Percentiles rank a stretch among this genome's conserved stretches.
Evolutionary conservation across 1,140 invertebrate genomes (phyloP).

Genomic region (Lepidostoma basale): DNA sequence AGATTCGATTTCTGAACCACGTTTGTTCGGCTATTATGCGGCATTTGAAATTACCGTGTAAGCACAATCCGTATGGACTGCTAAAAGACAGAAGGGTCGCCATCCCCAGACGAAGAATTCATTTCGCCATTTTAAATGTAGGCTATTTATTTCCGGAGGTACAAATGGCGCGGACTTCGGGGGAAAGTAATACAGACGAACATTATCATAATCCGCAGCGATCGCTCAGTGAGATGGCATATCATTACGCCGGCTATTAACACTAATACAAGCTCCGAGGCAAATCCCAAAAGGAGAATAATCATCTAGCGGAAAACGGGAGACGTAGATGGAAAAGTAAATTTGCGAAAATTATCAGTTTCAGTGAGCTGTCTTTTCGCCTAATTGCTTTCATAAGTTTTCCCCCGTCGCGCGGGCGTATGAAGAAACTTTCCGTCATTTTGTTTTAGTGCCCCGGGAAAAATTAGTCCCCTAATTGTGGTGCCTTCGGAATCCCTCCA

Average conservation of each 20-base stretch:
- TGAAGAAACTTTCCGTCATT: conserved; percentile 42
- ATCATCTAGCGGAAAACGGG: conserved; percentile 31
- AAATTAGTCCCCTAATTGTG: conserved; percentile 45
- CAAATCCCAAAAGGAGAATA: conserved; percentile 33
- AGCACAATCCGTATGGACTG: too few relatives aligned
- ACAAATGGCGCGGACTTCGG: conserved; percentile 25
- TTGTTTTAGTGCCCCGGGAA: conserved; percentile 35
- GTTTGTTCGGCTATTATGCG: too few relatives aligned
- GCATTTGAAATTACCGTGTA: too few relatives aligned
- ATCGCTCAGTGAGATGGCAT: conserved; percentile 41
- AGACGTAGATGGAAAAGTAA: conserved; percentile 42
- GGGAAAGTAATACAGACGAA: conserved; percentile 38
- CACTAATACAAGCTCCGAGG: conserved; percentile 35
- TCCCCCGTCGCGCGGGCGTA: conserved; percentile 26
- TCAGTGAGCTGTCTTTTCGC: conserved; percentile 39
- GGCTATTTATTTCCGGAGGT: conserved; percentile 35
- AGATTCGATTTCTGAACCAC: too few relatives aligned
- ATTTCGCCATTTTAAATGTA: conserved; percentile 35
- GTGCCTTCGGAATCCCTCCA: conserved; percentile 28
- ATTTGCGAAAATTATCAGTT: conserved; percentile 45
- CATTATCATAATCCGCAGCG: conserved; percentile 43
- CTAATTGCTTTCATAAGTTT: conserved; percentile 46
- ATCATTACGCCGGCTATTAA: conserved; percentile 44
- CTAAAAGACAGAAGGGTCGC: too few relatives aligned
- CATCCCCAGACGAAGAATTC: background rate